Conservation (phyloP, 2,888 invertebrate species). For the Ectemnius continuus region DNA sequence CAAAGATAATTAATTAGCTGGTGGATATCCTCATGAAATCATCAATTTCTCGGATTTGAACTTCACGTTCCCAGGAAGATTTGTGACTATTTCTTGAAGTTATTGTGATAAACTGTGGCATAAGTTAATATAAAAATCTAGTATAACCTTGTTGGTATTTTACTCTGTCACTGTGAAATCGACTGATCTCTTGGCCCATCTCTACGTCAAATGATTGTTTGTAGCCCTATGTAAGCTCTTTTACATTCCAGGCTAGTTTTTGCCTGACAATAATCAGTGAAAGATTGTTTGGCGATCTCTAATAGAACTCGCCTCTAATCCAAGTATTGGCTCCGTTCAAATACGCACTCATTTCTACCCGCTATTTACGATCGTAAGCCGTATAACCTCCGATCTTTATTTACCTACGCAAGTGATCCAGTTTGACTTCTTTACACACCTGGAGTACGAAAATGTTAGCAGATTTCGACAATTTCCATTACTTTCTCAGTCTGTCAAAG, state of each 20-base stretch:
- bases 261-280: too few species aligned
- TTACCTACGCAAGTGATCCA: background rate
- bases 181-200: constrained; percentile 21
- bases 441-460: too few species aligned
- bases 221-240: constrained; percentile 10
- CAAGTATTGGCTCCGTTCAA: background rate
- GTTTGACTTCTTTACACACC: too few species aligned
- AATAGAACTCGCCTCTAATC: background rate
- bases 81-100: background rate
- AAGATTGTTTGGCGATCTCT: too few species aligned
- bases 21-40: constrained; percentile 27
- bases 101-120: constrained; percentile 11
- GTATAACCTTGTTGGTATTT: constrained; percentile 47
- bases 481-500: too few species aligned
- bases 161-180: constrained; percentile 32
- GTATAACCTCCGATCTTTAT: background rate
- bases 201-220: constrained; percentile 36
- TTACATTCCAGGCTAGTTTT: too few species aligned
- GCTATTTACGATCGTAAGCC: background rate
- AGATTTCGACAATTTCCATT: too few species aligned
- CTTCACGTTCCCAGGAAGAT: constrained; percentile 5
- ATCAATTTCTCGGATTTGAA: constrained; percentile 27
- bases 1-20: constrained; percentile 46
- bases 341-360: background rate
- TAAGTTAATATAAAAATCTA: constrained; percentile 31